These are phyloP conservation scores for Chrosomus eos DNA, from an alignment of 2,797 vertebrate species.

Conservation along the genomic window DNA sequence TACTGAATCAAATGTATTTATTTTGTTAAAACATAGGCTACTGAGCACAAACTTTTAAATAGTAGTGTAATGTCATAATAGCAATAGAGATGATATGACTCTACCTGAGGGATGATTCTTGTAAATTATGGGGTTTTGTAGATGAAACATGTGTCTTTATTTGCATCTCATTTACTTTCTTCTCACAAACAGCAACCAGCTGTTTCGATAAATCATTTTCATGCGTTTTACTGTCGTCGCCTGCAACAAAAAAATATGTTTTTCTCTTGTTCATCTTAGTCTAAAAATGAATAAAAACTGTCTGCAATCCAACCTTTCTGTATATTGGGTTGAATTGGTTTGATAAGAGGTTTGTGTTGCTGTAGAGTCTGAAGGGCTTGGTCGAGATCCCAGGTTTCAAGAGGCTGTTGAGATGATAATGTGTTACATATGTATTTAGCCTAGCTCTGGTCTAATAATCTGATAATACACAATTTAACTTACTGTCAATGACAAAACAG, in stretches of 20 bases:
- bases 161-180: constrained; percentile 59
- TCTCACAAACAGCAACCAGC: constrained; percentile 69
- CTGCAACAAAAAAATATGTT: constrained; percentile 61
- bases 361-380: constrained; percentile 68
- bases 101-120: constrained; percentile 24
- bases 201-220: constrained; percentile 71
- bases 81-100: constrained; percentile 23
- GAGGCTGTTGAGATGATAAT: constrained; percentile 69
- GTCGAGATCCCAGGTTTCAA: constrained; percentile 75
- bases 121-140: background rate
- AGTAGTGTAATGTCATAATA: background rate
- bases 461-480: constrained; percentile 35
- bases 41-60: background rate
- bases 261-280: background rate
- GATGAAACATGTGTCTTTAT: background rate
- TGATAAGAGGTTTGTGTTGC: constrained; percentile 39
- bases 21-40: background rate
- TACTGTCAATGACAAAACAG: constrained; percentile 63
- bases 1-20: background rate
- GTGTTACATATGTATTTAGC: background rate
- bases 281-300: background rate
- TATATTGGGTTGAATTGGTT: constrained; percentile 30
- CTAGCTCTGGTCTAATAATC: background rate
- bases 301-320: constrained; percentile 29
- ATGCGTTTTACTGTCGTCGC: constrained; percentile 27